Conservation (phyloP, 2,113 vertebrate genomes). For the Prochilodus magdalenae region DNA sequence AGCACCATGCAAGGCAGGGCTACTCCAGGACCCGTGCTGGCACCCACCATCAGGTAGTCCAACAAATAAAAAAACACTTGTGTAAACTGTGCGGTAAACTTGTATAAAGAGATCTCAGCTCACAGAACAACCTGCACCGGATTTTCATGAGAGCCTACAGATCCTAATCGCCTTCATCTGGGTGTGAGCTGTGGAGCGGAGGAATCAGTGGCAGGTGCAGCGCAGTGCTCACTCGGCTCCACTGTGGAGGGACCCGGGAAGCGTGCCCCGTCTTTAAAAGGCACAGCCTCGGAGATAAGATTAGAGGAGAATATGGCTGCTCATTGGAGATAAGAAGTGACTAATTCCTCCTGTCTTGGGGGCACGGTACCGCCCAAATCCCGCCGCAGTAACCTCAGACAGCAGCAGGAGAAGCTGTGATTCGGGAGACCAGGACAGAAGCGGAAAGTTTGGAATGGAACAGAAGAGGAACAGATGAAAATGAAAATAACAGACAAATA, state of each 20-base stretch:
- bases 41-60: not conserved
- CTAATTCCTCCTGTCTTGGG: slow-evolving; percentile 61
- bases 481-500: no score
- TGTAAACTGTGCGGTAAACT: not conserved
- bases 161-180: slow-evolving; percentile 6
- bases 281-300: slow-evolving; percentile 63
- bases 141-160: not conserved
- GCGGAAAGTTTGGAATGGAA: not conserved
- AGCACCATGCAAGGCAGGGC: no score
- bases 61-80: not conserved
- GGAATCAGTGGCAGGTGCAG: slow-evolving; percentile 8
- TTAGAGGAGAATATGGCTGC: slow-evolving; percentile 62
- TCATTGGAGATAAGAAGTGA: slow-evolving; percentile 68
- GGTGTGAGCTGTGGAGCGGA: slow-evolving; percentile 1
- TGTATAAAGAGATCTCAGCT: not conserved
- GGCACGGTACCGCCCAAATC: slow-evolving; percentile 57
- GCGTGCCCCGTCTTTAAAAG: not conserved
- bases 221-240: slow-evolving; percentile 27
- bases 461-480: not conserved
- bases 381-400: slow-evolving; percentile 52
- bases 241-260: slow-evolving; percentile 36
- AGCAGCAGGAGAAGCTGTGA: slow-evolving; percentile 46
- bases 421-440: not conserved
- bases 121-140: not conserved
- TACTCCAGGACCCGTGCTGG: not conserved